A percentile compares a stretch with the other conserved stretches of the same genome.
These are phyloP conservation scores for Perccottus glenii DNA, from an alignment of 2,113 vertebrate genomes.

Conservation along the genomic window DNA sequence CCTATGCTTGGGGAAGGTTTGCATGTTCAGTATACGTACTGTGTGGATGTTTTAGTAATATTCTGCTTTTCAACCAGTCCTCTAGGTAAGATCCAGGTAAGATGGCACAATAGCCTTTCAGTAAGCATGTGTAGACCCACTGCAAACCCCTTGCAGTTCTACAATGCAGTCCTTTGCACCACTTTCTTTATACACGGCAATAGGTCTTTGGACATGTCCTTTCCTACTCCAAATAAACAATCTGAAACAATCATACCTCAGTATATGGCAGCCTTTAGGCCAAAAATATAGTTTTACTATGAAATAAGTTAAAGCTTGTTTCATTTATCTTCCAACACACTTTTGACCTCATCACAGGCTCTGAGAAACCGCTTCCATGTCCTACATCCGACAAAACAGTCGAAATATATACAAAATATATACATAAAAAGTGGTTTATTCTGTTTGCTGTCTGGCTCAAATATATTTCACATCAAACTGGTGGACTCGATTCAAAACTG, in stretches of 20 bases:
- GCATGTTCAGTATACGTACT: constrained; percentile 11
- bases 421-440: constrained; percentile 1
- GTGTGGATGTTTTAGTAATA: background rate
- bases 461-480: constrained; percentile 9
- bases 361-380: background rate
- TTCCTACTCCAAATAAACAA: too few relatives aligned
- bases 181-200: too few relatives aligned
- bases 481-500: background rate
- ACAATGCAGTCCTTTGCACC: too few relatives aligned
- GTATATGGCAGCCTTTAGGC: too few relatives aligned
- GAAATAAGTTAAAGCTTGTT: constrained; percentile 3
- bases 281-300: background rate
- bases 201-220: too few relatives aligned
- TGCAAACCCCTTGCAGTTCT: too few relatives aligned
- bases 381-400: constrained; percentile 9
- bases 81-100: too few relatives aligned
- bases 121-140: too few relatives aligned
- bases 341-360: constrained; percentile 6
- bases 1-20: constrained; percentile 33
- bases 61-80: background rate
- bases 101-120: too few relatives aligned
- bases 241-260: too few relatives aligned
- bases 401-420: background rate
- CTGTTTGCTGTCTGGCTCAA: constrained; percentile 11
- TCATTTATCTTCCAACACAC: constrained; percentile 1